A percentile compares a stretch with the other conserved stretches of the same genome.
phyloP scores from a whole-genome alignment of 2,797 vertebrate species.

The Alca torda region DNA sequence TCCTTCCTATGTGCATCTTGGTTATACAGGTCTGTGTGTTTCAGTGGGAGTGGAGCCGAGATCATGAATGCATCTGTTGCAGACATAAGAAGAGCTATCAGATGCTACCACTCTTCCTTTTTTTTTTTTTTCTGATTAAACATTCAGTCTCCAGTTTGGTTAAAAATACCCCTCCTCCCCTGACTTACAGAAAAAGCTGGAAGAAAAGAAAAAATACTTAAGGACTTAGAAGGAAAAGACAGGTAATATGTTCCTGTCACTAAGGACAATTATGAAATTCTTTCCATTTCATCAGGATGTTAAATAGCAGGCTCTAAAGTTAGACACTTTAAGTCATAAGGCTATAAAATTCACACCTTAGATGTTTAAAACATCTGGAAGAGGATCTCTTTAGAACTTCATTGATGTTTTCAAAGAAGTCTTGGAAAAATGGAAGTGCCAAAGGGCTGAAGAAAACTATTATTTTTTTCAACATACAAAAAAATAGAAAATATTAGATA shows the following conservation, averaged over 20 bases:
- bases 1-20: accelerated
- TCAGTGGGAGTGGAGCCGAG: neutral
- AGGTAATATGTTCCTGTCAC: neutral
- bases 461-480: neutral
- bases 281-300: neutral
- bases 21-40: neutral
- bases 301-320: neutral
- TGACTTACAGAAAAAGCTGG: neutral
- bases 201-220: neutral
- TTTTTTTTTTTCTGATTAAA: neutral
- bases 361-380: neutral
- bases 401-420: neutral
- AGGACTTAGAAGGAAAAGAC: neutral
- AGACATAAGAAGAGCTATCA: neutral
- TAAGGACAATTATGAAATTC: neutral
- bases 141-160: neutral
- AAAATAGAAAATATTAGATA: neutral
- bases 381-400: neutral
- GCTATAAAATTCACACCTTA: neutral
- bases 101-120: accelerated
- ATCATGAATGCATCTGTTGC: neutral
- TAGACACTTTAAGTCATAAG: neutral
- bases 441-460: neutral
- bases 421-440: neutral
- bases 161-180: neutral